A percentile compares a stretch with the other conserved stretches of the same genome.
Evolutionary conservation across 1,140 invertebrate species (phyloP).

Genomic region (Brachionus rotundiformis): DNA sequence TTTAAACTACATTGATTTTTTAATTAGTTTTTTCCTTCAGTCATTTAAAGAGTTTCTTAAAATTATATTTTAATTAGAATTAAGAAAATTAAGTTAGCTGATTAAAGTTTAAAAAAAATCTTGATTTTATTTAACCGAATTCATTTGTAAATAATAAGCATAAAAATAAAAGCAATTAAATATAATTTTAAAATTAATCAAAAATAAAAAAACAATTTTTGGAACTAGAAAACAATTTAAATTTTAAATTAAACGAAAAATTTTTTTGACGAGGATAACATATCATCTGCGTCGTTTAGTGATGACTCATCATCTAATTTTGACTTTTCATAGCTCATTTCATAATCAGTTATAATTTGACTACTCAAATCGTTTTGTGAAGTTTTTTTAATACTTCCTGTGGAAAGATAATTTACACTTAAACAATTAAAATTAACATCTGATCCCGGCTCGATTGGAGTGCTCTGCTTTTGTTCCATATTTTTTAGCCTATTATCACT

Average conservation of each 20-base stretch:
- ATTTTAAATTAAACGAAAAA: conserved; percentile 37
- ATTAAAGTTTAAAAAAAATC: too few species aligned
- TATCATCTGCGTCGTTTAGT: conserved; percentile 27
- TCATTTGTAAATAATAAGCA: not conserved
- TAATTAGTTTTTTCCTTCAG: too few species aligned
- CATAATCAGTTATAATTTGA: conserved; percentile 35
- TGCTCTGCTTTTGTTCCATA: conserved; percentile 16
- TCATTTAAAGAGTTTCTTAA: too few species aligned
- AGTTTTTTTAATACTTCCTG: conserved; percentile 21
- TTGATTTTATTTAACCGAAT: too few species aligned
- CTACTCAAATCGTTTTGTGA: conserved; percentile 31
- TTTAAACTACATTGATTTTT: too few species aligned
- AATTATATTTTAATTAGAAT: too few species aligned
- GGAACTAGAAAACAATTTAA: conserved; percentile 1
- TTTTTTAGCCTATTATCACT: not conserved
- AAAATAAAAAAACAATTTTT: not conserved
- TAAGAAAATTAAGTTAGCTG: too few species aligned
- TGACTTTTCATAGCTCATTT: not conserved
- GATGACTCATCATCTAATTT: conserved; percentile 43
- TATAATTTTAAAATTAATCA: not conserved
- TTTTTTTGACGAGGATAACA: conserved; percentile 38
- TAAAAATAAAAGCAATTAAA: not conserved
- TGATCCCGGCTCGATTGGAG: not conserved
- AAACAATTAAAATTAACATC: conserved; percentile 28
- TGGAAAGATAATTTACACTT: conserved; percentile 27